phyloP scores from a whole-genome alignment of 2,113 vertebrate species.

The Junco hyemalis region DNA sequence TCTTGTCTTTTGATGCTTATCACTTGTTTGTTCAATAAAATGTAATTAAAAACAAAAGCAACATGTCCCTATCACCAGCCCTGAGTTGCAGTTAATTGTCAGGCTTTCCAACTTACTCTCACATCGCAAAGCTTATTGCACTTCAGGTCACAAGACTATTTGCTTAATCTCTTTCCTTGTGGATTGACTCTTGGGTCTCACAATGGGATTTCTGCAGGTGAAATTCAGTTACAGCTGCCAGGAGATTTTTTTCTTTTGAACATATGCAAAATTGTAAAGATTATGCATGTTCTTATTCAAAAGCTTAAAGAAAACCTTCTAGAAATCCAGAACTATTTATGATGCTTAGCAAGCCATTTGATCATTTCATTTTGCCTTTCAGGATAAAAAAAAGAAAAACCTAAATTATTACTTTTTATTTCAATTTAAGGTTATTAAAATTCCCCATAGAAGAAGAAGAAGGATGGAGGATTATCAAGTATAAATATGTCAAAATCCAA shows the following conservation, averaged over 20 bases:
- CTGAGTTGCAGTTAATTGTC: slow-evolving; percentile 43
- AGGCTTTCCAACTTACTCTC: slow-evolving; percentile 1
- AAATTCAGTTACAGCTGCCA: neutral
- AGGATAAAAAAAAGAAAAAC: rapidly evolving
- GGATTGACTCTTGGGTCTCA: neutral
- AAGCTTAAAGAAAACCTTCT: neutral
- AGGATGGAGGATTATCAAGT: neutral
- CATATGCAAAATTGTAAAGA: neutral
- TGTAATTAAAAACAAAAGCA: slow-evolving; percentile 62
- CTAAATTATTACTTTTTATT: neutral
- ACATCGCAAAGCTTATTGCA: slow-evolving; percentile 2
- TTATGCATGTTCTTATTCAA: neutral
- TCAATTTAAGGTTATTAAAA: neutral
- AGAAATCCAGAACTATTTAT: neutral
- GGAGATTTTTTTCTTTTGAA: neutral
- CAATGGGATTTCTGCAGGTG: neutral
- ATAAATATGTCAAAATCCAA: neutral
- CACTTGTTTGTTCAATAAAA: slow-evolving; percentile 46
- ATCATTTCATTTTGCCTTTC: neutral
- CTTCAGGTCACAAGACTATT: neutral
- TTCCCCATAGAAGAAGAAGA: neutral
- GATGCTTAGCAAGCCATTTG: neutral
- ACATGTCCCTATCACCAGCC: neutral
- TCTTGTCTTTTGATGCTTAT: slow-evolving; percentile 66
- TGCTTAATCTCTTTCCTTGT: slow-evolving; percentile 22